Evolutionary conservation across 1,140 invertebrate genomes (phyloP), one percentile per base, ranked within the genome.

Genomic region (Drosophila nebulosa): DNA sequence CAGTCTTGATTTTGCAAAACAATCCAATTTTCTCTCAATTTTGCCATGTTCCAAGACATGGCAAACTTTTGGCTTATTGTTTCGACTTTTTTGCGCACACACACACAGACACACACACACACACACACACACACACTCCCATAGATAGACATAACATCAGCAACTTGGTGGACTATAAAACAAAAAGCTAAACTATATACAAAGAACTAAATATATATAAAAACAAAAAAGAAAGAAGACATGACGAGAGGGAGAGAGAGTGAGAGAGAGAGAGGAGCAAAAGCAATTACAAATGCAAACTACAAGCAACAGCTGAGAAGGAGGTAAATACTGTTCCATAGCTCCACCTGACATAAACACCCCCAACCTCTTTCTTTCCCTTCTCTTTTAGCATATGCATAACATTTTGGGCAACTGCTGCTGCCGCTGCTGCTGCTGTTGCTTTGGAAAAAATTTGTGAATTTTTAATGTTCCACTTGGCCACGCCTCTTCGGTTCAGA

Each of bases 221-320:
- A 22, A 72, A 67, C 58, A 65, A 21, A 71, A 83, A 84, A 74
- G 81, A 67, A 62, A 68, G 50, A 55, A 46, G 39, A 53, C 26
- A 26, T 12, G 42, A 22, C 14, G 24, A 10, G 5, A n/a, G n/a
- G n/a, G n/a, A n/a, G n/a, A n/a, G n/a, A n/a, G n/a, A n/a, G n/a
- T n/a, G n/a, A 22, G 57, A 24, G 67, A 62, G 30, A 36, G 52
- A 46, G 60, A 52, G 58, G 59, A 66, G 69, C 61, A 75, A 85
- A 85, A 85, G 78, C 81, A 86, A 85, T 85, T 85, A 86, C 81
- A 85, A 84, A 84, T 85, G 76, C 77, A 79, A 85, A 88, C 78
- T 85, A 78, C 66, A 57, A 68, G 78, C 81, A 81, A 78, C 81
- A 85, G 66, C 81, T 81, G 81, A 55, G 69, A 30, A 60, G 46